Conservation (phyloP, 2,888 invertebrate genomes). For the Isoperla grammatica region DNA sequence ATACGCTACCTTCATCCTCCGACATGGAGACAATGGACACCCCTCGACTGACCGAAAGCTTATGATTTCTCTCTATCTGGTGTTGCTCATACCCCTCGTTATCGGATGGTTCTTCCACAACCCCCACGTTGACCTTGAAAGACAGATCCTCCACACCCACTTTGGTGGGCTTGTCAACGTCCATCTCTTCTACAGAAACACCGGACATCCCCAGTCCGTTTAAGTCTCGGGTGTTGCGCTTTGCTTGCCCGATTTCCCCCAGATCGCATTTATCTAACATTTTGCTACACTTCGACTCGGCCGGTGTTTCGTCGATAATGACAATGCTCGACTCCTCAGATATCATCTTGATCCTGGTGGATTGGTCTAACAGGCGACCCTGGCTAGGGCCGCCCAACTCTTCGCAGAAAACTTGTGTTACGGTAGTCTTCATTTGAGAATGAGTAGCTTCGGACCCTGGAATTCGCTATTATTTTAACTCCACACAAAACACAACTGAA, state of each 20-base stretch:
- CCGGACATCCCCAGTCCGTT: not conserved
- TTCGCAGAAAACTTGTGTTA: constrained; percentile 54
- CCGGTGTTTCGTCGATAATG: constrained; percentile 6
- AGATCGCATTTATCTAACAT: constrained; percentile 3
- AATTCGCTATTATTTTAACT: constrained; percentile 33
- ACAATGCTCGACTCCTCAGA: constrained; percentile 5
- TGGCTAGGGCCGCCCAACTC: constrained; percentile 36
- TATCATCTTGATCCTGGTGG: not conserved
- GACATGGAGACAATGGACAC: constrained; percentile 62
- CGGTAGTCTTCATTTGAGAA: constrained; percentile 59
- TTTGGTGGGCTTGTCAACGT: not conserved
- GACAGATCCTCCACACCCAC: constrained; percentile 10
- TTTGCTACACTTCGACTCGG: not conserved
- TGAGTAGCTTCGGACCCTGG: constrained; percentile 63
- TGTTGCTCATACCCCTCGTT: constrained; percentile 36
- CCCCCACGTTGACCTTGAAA: constrained; percentile 36
- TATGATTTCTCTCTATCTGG: constrained; percentile 18
- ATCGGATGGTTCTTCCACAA: constrained; percentile 51
- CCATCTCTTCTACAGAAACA: constrained; percentile 24
- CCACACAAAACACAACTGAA: constrained; percentile 1
- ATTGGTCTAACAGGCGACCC: not conserved
- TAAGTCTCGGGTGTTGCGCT: not conserved
- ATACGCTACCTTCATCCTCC: constrained; percentile 49
- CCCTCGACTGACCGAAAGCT: constrained; percentile 46
- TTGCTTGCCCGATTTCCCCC: not conserved